Evolutionary conservation across 2,888 invertebrate genomes (phyloP).

Genomic region (Rhorus exstirpatorius): DNA sequence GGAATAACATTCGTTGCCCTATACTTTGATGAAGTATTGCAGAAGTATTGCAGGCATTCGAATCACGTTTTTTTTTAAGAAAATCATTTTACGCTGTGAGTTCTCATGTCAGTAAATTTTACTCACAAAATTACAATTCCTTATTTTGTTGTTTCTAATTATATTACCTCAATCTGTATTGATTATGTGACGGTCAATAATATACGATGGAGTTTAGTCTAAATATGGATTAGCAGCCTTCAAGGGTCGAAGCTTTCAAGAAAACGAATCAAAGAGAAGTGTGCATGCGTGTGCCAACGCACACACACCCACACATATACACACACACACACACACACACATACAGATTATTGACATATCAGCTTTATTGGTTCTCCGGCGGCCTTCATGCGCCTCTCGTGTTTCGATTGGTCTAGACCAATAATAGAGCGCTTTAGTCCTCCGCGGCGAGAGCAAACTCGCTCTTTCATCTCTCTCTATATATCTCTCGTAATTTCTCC

Average conservation of each 20-base stretch:
- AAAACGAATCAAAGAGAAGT: constrained; percentile 53
- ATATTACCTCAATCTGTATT: not conserved
- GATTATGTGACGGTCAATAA: not conserved
- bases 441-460: constrained; percentile 68
- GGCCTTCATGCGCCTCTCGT: constrained; percentile 68
- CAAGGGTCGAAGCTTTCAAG: constrained; percentile 62
- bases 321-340: constrained; percentile 16
- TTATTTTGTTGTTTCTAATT: no score
- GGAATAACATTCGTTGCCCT: no score
- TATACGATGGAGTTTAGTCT: not conserved
- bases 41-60: no score
- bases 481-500: constrained; percentile 64
- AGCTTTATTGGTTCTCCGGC: constrained; percentile 66
- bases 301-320: constrained; percentile 6
- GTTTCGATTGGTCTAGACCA: constrained; percentile 71
- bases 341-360: constrained; percentile 54
- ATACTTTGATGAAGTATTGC: no score
- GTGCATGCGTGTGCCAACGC: not conserved
- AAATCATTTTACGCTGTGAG: no score
- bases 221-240: constrained; percentile 50
- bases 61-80: no score
- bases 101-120: no score
- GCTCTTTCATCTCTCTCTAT: constrained; percentile 60
- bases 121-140: no score
- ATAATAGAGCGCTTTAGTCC: constrained; percentile 66